Percentiles rank a stretch among this genome's conserved stretches.
Conservation (phyloP, 2,113 vertebrate genomes). For the Pteruthius melanotis region DNA sequence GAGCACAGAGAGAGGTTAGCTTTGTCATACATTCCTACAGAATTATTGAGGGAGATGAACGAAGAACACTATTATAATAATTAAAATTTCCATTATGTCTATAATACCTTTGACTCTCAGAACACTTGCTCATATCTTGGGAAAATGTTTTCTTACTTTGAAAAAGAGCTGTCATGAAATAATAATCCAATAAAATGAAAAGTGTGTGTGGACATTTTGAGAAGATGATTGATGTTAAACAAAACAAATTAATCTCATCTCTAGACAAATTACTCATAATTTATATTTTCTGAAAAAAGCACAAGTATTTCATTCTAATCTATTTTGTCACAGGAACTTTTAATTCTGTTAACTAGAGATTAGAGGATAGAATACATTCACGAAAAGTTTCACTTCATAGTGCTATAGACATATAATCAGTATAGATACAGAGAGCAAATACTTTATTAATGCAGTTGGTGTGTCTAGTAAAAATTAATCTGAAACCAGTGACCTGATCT, state of each 20-base stretch:
- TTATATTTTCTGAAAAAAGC: background rate
- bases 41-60: background rate
- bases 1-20: background rate
- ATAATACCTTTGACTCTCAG: background rate
- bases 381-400: background rate
- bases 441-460: background rate
- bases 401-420: background rate
- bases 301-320: fast-evolving
- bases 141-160: background rate
- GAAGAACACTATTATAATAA: background rate
- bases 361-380: background rate
- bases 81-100: background rate
- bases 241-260: background rate
- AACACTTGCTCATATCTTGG: background rate
- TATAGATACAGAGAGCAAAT: background rate
- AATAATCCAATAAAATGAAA: background rate
- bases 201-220: background rate
- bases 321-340: background rate
- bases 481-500: background rate
- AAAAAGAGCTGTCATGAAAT: background rate
- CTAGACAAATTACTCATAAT: background rate
- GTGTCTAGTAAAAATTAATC: background rate
- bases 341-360: background rate
- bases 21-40: background rate
- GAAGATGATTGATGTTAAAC: background rate